phyloP scores from a whole-genome alignment of 2,113 vertebrate genomes.

The Mormoops blainvillei region DNA sequence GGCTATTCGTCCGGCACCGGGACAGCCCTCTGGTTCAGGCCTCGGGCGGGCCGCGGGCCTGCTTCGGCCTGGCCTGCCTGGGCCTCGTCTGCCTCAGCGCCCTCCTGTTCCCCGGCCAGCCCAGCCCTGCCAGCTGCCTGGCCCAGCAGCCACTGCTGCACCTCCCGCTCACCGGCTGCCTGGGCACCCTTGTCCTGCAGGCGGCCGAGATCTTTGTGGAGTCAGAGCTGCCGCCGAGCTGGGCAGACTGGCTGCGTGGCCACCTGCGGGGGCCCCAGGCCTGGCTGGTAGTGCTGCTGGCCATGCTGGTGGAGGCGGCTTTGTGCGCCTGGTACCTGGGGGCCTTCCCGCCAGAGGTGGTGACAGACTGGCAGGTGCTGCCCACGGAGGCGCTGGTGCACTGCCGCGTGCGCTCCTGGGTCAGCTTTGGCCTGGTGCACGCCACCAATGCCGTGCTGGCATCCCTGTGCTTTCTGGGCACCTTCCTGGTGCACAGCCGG shows the following conservation, averaged over 20 bases:
- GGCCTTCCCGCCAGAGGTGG: not conserved
- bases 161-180: constrained; percentile 81
- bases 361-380: not conserved
- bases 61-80: constrained; percentile 79
- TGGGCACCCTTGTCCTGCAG: constrained; percentile 83
- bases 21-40: constrained; percentile 78
- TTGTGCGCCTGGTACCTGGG: constrained; percentile 50
- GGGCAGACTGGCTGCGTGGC: not conserved
- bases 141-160: constrained; percentile 79
- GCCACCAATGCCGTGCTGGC: constrained; percentile 77
- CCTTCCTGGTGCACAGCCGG: constrained; percentile 86
- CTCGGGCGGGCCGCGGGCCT: constrained; percentile 77
- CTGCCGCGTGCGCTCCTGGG: constrained; percentile 81
- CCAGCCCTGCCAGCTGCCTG: constrained; percentile 72
- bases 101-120: constrained; percentile 83
- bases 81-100: constrained; percentile 78
- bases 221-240: constrained; percentile 16
- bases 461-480: constrained; percentile 85
- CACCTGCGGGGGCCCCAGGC: constrained; percentile 34
- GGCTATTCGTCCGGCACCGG: constrained; percentile 77
- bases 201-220: constrained; percentile 76
- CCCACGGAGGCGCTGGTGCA: constrained; percentile 80
- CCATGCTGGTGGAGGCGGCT: not conserved
- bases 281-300: constrained; percentile 58
- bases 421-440: constrained; percentile 79